phyloP scores from a whole-genome alignment of 2,797 vertebrate species.

The Lemur catta region DNA sequence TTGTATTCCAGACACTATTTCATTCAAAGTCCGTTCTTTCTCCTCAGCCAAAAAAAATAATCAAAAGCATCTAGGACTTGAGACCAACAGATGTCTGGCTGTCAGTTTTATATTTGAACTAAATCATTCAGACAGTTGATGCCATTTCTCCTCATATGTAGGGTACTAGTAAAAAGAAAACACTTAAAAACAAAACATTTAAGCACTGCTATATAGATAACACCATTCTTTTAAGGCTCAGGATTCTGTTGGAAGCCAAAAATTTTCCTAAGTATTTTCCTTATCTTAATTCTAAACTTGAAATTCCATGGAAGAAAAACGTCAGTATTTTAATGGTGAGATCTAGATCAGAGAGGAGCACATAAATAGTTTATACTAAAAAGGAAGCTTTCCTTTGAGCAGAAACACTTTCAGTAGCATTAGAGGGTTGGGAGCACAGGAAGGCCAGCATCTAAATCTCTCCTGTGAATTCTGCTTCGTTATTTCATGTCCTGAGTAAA shows the following conservation, averaged over 20 bases:
- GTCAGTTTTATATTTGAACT: neutral
- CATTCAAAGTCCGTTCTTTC: neutral
- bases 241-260: neutral
- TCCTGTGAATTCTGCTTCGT: neutral
- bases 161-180: neutral
- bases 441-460: neutral
- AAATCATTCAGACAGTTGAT: neutral
- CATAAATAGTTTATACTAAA: neutral
- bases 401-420: neutral
- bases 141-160: neutral
- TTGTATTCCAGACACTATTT: neutral
- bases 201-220: neutral
- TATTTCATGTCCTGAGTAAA: neutral
- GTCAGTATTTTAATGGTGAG: neutral
- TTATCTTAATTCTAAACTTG: slow-evolving; percentile 41
- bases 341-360: neutral
- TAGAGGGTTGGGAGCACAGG: neutral
- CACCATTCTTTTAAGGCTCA: neutral
- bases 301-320: neutral
- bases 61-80: neutral
- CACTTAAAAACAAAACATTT: neutral
- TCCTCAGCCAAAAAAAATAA: neutral
- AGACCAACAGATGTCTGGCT: neutral
- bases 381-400: neutral
- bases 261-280: neutral